A percentile compares a stretch with the other conserved stretches of the same genome.
Conservation (phyloP, 2,113 vertebrate species). For the Octodon degus region DNA sequence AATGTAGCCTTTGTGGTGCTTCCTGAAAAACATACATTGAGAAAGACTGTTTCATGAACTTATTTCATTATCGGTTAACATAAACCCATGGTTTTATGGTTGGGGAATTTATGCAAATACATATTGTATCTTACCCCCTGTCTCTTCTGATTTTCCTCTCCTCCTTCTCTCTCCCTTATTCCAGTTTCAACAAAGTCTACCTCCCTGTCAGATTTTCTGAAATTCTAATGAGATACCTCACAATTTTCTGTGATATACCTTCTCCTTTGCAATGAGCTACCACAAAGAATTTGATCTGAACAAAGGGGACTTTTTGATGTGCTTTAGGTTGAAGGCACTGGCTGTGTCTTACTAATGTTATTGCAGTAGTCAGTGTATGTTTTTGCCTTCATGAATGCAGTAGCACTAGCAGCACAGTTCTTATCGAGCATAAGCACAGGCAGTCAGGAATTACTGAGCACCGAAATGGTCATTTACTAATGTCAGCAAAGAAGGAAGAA, state of each 20-base stretch:
- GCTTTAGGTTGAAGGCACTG: not conserved
- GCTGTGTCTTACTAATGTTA: not conserved
- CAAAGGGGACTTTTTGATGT: not conserved
- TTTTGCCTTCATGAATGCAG: not conserved
- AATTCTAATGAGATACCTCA: not conserved
- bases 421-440: not conserved
- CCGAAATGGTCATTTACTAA: not conserved
- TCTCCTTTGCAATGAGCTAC: not conserved
- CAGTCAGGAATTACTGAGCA: not conserved
- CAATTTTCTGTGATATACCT: not conserved
- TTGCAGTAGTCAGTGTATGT: not conserved
- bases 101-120: not conserved
- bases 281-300: not conserved
- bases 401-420: not conserved
- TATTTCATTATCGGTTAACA: not conserved
- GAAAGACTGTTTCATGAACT: not conserved
- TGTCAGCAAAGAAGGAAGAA: not conserved
- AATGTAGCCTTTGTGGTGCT: not conserved
- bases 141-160: not conserved
- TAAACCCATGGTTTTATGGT: not conserved
- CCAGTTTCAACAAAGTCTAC: not conserved
- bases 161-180: not conserved
- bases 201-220: not conserved
- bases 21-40: not conserved
- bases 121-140: not conserved